These are phyloP conservation scores for Phalacrocorax pelagicus DNA, from an alignment of 2,113 vertebrate species.

Conservation along the genomic window DNA sequence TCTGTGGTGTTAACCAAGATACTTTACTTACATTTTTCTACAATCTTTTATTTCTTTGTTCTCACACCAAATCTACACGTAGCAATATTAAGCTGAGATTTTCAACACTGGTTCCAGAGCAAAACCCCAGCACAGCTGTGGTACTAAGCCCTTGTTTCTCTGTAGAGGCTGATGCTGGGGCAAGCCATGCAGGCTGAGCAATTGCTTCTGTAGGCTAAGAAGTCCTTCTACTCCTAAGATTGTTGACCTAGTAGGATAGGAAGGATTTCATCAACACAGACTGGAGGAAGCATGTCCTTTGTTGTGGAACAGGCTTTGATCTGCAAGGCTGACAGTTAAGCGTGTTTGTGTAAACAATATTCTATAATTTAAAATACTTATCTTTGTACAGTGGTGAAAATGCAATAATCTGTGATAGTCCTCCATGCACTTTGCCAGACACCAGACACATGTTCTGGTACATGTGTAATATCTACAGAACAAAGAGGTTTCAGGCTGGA, in stretches of 20 bases:
- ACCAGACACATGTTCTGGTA: not conserved
- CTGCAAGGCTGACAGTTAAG: not conserved
- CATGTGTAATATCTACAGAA: not conserved
- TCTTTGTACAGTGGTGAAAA: not conserved
- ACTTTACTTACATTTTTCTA: not conserved
- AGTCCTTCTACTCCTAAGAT: not conserved
- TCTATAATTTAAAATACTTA: not conserved
- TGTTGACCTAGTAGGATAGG: not conserved
- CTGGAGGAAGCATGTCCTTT: not conserved
- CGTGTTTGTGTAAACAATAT: not conserved
- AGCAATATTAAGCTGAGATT: not conserved
- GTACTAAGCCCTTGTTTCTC: not conserved
- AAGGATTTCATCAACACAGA: not conserved
- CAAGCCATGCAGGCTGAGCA: not conserved
- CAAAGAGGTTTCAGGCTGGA: not conserved
- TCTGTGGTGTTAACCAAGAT: not conserved
- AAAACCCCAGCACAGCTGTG: not conserved
- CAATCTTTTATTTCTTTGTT: not conserved
- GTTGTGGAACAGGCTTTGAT: not conserved
- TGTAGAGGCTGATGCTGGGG: not conserved
- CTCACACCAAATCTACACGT: not conserved
- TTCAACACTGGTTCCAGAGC: not conserved
- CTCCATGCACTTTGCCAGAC: not conserved
- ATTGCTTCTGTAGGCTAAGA: not conserved
- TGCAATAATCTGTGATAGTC: not conserved